phyloP scores from a whole-genome alignment of 2,113 vertebrate species.

The Tragulus kanchil region DNA sequence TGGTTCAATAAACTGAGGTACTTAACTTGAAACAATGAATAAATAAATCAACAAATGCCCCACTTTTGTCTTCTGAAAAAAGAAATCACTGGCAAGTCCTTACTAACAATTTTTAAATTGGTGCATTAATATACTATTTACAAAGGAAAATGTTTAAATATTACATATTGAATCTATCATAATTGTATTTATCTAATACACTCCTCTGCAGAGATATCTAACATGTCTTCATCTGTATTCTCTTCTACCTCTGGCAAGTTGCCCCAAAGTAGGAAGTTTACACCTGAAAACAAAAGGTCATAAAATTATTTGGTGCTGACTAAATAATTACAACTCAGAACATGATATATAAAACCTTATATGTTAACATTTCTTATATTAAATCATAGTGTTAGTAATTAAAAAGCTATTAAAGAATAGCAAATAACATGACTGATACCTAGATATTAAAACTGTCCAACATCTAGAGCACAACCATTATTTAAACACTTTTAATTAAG shows the following conservation, averaged over 20 bases:
- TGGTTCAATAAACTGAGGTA: slow-evolving; percentile 53
- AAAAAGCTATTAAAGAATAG: slow-evolving; percentile 26
- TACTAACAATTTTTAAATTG: slow-evolving; percentile 61
- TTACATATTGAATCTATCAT: neutral
- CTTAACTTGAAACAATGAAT: slow-evolving; percentile 59
- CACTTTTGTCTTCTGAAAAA: slow-evolving; percentile 27
- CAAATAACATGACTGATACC: neutral
- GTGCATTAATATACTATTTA: slow-evolving; percentile 67
- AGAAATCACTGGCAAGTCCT: slow-evolving; percentile 54
- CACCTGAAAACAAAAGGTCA: slow-evolving; percentile 88
- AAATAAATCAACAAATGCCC: slow-evolving; percentile 72
- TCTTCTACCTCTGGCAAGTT: slow-evolving; percentile 96
- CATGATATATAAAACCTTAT: slow-evolving; percentile 6
- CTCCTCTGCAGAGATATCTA: slow-evolving; percentile 92
- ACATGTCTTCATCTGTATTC: slow-evolving; percentile 90
- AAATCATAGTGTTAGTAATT: slow-evolving; percentile 31
- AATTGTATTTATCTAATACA: slow-evolving; percentile 86
- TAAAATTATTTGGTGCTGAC: slow-evolving; percentile 17
- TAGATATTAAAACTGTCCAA: slow-evolving; percentile 14
- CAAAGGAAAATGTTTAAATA: slow-evolving; percentile 53
- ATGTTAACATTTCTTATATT: neutral
- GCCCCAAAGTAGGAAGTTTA: slow-evolving; percentile 96
- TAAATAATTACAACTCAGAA: slow-evolving; percentile 39
- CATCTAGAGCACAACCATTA: neutral
- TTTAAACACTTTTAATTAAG: slow-evolving; percentile 8